Conservation (phyloP, 2,888 invertebrate species). For the Macrophya alboannulata region DNA sequence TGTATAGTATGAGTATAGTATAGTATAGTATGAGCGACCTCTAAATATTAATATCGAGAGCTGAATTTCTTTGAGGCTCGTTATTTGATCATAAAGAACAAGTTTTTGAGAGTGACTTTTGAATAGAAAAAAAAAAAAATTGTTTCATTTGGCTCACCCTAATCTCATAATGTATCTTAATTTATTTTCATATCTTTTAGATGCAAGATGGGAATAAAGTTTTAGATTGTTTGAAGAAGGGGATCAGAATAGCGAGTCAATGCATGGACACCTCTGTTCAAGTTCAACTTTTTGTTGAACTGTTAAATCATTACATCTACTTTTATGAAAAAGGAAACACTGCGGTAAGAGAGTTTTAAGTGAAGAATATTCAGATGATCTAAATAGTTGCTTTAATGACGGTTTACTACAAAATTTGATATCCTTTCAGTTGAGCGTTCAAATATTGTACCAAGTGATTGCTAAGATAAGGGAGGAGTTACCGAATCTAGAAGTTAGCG, state of each 20-base stretch:
- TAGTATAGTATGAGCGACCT: too few species aligned
- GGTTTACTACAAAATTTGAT: neutral
- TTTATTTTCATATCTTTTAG: slow-evolving; percentile 77
- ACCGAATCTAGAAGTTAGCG: slow-evolving; percentile 95
- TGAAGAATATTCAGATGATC: neutral
- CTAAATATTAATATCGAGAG: too few species aligned
- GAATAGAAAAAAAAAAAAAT: too few species aligned
- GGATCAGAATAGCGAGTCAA: slow-evolving; percentile 96
- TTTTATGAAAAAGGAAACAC: slow-evolving; percentile 95
- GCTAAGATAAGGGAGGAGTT: slow-evolving; percentile 96
- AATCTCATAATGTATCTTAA: too few species aligned
- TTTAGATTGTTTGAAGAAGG: slow-evolving; percentile 97
- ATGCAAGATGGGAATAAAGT: slow-evolving; percentile 95
- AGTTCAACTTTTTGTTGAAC: slow-evolving; percentile 96
- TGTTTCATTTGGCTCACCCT: too few species aligned
- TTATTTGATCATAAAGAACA: too few species aligned
- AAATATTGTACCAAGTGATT: slow-evolving; percentile 89
- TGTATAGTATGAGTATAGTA: too few species aligned
- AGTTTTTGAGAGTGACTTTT: too few species aligned
- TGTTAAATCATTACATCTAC: slow-evolving; percentile 96
- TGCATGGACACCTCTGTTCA: slow-evolving; percentile 99
- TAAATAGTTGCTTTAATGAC: neutral
- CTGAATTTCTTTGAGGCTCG: too few species aligned
- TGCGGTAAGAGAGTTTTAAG: slow-evolving; percentile 78
- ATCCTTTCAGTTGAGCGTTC: slow-evolving; percentile 84